These are phyloP conservation scores for Torymus texanus DNA, from an alignment of 2,888 invertebrate genomes.

Conservation along the genomic window DNA sequence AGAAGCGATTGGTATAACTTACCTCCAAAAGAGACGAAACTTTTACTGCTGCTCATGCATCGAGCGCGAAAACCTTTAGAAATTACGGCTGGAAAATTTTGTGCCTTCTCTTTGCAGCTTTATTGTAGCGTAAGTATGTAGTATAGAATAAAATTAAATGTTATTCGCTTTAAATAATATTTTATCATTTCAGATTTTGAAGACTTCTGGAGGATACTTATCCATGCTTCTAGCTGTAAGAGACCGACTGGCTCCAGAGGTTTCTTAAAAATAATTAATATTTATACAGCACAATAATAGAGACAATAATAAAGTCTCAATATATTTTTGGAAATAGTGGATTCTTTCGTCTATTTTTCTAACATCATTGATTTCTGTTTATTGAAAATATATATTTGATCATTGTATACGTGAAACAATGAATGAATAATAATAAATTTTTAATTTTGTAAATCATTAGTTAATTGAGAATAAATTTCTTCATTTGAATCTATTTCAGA, in stretches of 20 bases:
- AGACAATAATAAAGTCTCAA: not conserved
- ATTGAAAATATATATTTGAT: no score
- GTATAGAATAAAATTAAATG: no score
- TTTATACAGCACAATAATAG: not conserved
- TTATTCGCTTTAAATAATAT: not conserved
- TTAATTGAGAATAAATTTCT: no score
- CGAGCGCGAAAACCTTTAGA: constrained; percentile 61
- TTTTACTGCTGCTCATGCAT: constrained; percentile 60
- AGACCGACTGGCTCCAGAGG: constrained; percentile 16
- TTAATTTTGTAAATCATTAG: no score
- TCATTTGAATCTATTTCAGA: no score
- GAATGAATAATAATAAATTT: no score
- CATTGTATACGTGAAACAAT: no score
- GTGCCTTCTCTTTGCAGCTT: constrained; percentile 61
- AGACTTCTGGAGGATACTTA: constrained; percentile 53
- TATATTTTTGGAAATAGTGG: no score
- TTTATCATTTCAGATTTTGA: constrained; percentile 49
- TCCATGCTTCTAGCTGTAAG: constrained; percentile 55
- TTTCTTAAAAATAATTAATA: not conserved
- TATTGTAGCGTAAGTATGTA: constrained; percentile 62
- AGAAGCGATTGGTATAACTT: constrained; percentile 63
- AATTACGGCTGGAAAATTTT: constrained; percentile 66
- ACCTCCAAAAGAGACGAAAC: constrained; percentile 54
- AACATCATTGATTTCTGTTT: no score
- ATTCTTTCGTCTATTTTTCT: no score